Base-by-base conservation (phyloP, 1,140 invertebrate species). In the Whitmania pigra region DNA sequence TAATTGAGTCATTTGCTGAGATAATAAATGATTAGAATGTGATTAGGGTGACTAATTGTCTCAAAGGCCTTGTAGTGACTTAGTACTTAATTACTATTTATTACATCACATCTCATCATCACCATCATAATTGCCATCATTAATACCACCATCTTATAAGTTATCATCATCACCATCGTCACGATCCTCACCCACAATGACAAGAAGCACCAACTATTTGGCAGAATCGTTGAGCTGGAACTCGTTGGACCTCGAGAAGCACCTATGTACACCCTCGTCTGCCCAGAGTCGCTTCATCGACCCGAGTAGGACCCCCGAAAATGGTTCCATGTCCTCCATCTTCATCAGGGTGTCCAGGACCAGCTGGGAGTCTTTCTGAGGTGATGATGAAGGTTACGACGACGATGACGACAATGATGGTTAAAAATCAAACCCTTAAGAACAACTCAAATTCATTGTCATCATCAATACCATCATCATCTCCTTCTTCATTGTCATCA, bases 201-300 rank as follows among this genome's bases (percentile, higher is more conserved):
- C 43, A 49, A 36, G 3, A 1, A 60, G 36, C 71, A 88, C 92
- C 91, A 86, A 98, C 94, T 99, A 99, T 95, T 99, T 98, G 80
- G 97, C 97, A 77, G 95, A 99, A 85, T 99, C 96, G 84, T 99
- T 99, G 79, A 99, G 89, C 86, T 99, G 97, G 85, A 99, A 99
- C 87, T 99, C 97, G 85, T 99, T 99, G 82, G 94, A 97, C 84
- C 97, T 88, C 68, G 91, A 92, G 84, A 98, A 99, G 84, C 95
- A 99, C 82, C 97, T 93, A 84, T 98, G 94, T 29, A 99, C 94
- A 25, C 96, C 97, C 73, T 86, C 83, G 84, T 99, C 97, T 25
- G 88, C 87, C 97, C 97, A 99, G 74, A 99, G 87, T 81, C 94
- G 87, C 84, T 97, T 98, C 96, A 99, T 99, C 74, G 95, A 94